Conservation (phyloP, 2,797 vertebrate species). For the Octomys mimax region DNA sequence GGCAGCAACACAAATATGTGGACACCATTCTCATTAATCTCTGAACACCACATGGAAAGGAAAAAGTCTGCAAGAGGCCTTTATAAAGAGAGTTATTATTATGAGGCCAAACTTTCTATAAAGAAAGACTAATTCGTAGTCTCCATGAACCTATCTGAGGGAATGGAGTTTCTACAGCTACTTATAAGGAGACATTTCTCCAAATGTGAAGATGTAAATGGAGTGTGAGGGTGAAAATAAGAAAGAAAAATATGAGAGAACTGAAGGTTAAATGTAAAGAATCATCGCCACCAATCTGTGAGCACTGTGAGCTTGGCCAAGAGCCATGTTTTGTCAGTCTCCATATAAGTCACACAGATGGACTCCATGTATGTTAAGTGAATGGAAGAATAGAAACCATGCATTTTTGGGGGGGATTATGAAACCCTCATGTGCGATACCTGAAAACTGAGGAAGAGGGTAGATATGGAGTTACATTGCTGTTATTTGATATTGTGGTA, state of each 20-base stretch:
- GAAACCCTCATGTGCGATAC: not conserved
- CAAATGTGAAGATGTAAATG: constrained; percentile 74
- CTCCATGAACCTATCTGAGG: constrained; percentile 60
- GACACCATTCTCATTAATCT: constrained; percentile 76
- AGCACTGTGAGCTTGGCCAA: not conserved
- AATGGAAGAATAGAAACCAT: not conserved
- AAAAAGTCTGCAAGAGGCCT: constrained; percentile 58
- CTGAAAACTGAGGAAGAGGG: not conserved
- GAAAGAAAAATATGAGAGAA: constrained; percentile 52
- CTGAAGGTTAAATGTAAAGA: constrained; percentile 16
- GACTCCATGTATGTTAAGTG: not conserved
- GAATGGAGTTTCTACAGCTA: constrained; percentile 38
- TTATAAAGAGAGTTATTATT: constrained; percentile 79
- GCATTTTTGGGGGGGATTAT: too few species aligned
- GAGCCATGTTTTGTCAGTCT: not conserved
- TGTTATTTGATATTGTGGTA: not conserved
- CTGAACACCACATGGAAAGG: constrained; percentile 73
- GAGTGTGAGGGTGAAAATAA: constrained; percentile 64
- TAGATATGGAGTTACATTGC: not conserved
- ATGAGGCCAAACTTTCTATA: constrained; percentile 72
- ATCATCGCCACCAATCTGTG: not conserved
- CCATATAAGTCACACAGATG: not conserved
- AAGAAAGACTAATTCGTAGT: constrained; percentile 75
- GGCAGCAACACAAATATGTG: constrained; percentile 75
- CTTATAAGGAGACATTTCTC: constrained; percentile 56